Percentiles rank a stretch among this genome's conserved stretches.
These are phyloP conservation scores for Agrochola lychnidis DNA, from an alignment of 2,888 invertebrate species.

Conservation along the genomic window DNA sequence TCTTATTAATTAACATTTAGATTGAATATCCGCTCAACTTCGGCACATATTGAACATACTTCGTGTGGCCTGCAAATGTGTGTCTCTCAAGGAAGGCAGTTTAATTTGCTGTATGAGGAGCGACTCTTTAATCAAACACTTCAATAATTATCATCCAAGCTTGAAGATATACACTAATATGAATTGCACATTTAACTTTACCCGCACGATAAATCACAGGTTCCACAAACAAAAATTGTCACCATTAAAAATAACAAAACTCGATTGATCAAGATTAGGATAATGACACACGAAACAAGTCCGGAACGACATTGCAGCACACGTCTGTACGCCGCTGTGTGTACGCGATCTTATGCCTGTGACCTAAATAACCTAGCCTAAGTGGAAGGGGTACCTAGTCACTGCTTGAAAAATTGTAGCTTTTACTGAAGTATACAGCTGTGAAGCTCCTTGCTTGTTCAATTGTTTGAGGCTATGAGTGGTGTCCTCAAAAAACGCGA, in stretches of 20 bases:
- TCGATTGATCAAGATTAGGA: slow-evolving; percentile 10
- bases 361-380: slow-evolving; percentile 70
- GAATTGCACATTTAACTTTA: neutral
- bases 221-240: neutral
- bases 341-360: slow-evolving; percentile 61
- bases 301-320: slow-evolving; percentile 29
- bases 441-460: slow-evolving; percentile 10
- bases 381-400: slow-evolving; percentile 36
- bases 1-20: neutral
- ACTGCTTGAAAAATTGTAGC: slow-evolving; percentile 26
- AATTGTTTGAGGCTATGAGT: slow-evolving; percentile 33
- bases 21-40: neutral
- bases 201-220: neutral
- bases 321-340: slow-evolving; percentile 35
- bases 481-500: slow-evolving; percentile 32
- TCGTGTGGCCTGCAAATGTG: neutral
- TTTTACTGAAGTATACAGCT: slow-evolving; percentile 19
- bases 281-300: slow-evolving; percentile 26
- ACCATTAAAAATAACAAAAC: slow-evolving; percentile 8
- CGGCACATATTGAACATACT: neutral
- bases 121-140: no score
- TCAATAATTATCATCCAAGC: neutral
- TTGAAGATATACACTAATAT: neutral
- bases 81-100: neutral
- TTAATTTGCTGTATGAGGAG: neutral